Evolutionary conservation across 2,888 invertebrate species (phyloP).

Genomic region (Phalera bucephala): DNA sequence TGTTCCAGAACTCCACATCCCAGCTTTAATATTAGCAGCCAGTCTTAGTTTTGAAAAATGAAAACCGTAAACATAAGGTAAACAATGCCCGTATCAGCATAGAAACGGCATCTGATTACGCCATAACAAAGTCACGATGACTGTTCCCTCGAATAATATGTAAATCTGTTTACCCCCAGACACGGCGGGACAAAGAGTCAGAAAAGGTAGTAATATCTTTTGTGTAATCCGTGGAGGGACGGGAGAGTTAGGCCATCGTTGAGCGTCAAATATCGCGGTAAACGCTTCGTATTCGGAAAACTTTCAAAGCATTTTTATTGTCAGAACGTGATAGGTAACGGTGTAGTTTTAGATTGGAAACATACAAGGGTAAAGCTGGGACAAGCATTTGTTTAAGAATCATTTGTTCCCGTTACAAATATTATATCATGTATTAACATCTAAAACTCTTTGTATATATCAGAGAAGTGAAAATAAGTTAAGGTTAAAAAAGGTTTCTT

Average conservation of each 20-base stretch:
- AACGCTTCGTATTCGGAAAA: constrained; percentile 29
- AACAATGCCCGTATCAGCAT: constrained; percentile 2
- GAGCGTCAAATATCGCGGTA: constrained; percentile 24
- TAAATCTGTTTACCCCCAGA: constrained; percentile 3
- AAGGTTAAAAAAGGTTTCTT: no score
- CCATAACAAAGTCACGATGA: neutral
- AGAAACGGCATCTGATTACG: neutral
- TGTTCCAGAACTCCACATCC: no score
- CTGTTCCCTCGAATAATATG: constrained; percentile 1
- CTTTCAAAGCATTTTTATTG: constrained; percentile 31
- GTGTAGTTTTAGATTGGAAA: constrained; percentile 11
- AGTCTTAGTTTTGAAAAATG: no score
- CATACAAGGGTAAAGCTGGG: constrained; percentile 7
- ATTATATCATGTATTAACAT: no score
- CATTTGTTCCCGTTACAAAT: no score
- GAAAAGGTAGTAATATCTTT: constrained; percentile 26
- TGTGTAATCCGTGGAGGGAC: constrained; percentile 31
- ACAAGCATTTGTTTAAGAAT: no score
- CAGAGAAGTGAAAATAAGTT: no score
- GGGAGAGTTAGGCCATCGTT: constrained; percentile 13
- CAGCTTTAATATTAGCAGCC: neutral
- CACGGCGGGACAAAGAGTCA: neutral
- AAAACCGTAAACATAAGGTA: neutral
- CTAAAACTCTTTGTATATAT: no score
- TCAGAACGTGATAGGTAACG: constrained; percentile 21